These are phyloP conservation scores for Tipula helvola DNA, from an alignment of 2,888 invertebrate genomes.

Conservation along the genomic window DNA sequence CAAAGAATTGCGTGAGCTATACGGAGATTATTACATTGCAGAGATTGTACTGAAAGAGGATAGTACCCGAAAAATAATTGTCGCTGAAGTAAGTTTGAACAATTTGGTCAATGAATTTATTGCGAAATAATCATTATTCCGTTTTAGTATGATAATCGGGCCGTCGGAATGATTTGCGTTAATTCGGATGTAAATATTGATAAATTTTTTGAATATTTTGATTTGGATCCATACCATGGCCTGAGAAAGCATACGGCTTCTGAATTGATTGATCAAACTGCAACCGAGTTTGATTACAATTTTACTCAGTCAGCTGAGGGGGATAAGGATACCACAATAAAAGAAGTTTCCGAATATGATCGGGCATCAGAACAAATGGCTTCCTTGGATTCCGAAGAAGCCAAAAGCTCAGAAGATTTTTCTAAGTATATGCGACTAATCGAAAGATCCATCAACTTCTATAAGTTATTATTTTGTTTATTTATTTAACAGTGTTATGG, in stretches of 20 bases:
- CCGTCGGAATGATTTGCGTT: conserved; percentile 47
- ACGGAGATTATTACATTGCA: conserved; percentile 55
- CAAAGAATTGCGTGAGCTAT: conserved; percentile 38
- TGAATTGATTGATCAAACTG: not conserved
- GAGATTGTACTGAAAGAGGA: conserved; percentile 43
- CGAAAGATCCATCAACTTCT: not conserved
- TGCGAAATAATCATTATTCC: not conserved
- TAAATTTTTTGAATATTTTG: conserved; percentile 45
- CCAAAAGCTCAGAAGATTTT: not conserved
- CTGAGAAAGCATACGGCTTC: conserved; percentile 36
- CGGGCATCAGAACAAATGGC: not conserved
- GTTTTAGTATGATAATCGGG: conserved; percentile 36
- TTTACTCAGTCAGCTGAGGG: not conserved
- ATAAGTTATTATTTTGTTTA: not conserved
- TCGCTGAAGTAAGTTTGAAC: conserved; percentile 42
- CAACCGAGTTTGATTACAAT: not conserved
- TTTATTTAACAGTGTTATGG: not conserved
- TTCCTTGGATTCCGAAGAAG: not conserved
- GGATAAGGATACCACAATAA: not conserved
- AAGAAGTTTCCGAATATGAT: not conserved
- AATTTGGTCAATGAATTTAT: no score
- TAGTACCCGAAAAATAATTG: conserved; percentile 40
- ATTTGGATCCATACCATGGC: conserved; percentile 44
- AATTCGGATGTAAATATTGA: conserved; percentile 46
- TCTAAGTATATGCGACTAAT: not conserved